phyloP scores from a whole-genome alignment of 2,113 vertebrate species.

The Bubo bubo region DNA sequence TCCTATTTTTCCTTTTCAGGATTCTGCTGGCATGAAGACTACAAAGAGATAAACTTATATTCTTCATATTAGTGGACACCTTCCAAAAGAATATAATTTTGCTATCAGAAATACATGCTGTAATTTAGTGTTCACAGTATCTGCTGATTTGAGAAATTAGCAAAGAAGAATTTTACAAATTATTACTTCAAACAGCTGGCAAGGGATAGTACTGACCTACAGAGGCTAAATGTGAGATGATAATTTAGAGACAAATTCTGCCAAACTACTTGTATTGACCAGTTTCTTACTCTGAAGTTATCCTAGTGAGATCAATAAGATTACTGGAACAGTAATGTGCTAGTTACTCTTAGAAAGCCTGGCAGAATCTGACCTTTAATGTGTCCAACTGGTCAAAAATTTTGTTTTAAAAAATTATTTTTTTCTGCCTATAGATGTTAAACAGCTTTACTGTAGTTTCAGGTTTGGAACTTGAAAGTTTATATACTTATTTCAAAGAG shows the following conservation, averaged over 20 bases:
- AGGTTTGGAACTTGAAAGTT: background rate
- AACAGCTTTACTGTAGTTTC: background rate
- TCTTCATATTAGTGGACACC: background rate
- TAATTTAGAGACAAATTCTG: background rate
- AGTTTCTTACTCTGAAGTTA: background rate
- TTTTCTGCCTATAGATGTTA: background rate
- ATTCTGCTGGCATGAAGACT: background rate
- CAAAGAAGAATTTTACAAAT: background rate
- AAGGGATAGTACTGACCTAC: background rate
- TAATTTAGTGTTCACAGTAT: background rate
- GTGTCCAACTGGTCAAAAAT: background rate
- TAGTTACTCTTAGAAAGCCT: background rate
- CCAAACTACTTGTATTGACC: background rate
- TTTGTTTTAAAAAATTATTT: fast-evolving
- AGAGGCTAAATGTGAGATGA: background rate
- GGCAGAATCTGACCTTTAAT: background rate
- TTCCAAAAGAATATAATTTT: background rate
- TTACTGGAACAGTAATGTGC: background rate
- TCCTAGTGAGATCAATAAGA: background rate
- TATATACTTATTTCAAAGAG: background rate
- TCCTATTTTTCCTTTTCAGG: background rate
- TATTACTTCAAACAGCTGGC: background rate
- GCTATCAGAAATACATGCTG: background rate
- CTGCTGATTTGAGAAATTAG: background rate
- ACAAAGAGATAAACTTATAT: background rate